These are phyloP conservation scores for Zaprionus lineosus DNA, from an alignment of 2,888 invertebrate genomes.

Conservation along the genomic window DNA sequence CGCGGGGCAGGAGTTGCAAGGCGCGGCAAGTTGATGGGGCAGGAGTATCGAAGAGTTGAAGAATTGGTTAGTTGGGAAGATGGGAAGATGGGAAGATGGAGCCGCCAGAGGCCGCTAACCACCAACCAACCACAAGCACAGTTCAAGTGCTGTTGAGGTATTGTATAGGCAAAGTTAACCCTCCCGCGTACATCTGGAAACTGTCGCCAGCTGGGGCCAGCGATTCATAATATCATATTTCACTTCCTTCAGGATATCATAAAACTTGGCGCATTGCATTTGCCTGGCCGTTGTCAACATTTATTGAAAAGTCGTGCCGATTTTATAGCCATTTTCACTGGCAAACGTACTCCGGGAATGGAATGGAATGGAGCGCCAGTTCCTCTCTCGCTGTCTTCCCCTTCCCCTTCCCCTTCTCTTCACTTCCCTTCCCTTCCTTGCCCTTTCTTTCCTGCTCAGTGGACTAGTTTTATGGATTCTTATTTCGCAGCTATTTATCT, in stretches of 20 bases:
- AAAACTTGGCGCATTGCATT: slow-evolving; percentile 79
- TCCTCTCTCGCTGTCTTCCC: slow-evolving; percentile 4
- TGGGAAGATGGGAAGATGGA: slow-evolving; percentile 37
- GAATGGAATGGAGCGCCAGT: slow-evolving; percentile 38
- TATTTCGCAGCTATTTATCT: slow-evolving; percentile 82
- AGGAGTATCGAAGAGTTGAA: slow-evolving; percentile 20
- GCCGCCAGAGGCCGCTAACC: slow-evolving; percentile 43
- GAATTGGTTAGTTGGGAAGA: no score
- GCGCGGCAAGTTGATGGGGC: not conserved
- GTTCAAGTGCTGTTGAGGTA: slow-evolving; percentile 29
- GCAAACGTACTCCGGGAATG: slow-evolving; percentile 7
- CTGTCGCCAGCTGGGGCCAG: slow-evolving; percentile 71
- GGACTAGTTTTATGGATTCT: slow-evolving; percentile 74
- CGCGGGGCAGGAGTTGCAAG: not conserved
- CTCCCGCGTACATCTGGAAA: slow-evolving; percentile 59
- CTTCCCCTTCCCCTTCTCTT: not conserved
- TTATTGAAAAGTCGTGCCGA: slow-evolving; percentile 83
- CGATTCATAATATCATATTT: slow-evolving; percentile 82
- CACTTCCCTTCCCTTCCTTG: not conserved
- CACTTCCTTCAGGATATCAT: slow-evolving; percentile 83
- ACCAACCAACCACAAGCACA: slow-evolving; percentile 44
- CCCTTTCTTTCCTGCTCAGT: slow-evolving; percentile 2
- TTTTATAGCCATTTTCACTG: slow-evolving; percentile 80
- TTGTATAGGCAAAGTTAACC: slow-evolving; percentile 16
- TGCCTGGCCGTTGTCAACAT: slow-evolving; percentile 80